A percentile compares a stretch with the other conserved stretches of the same genome.
These are phyloP conservation scores for Cheilosia impressa DNA, from an alignment of 2,888 invertebrate species.

Conservation along the genomic window DNA sequence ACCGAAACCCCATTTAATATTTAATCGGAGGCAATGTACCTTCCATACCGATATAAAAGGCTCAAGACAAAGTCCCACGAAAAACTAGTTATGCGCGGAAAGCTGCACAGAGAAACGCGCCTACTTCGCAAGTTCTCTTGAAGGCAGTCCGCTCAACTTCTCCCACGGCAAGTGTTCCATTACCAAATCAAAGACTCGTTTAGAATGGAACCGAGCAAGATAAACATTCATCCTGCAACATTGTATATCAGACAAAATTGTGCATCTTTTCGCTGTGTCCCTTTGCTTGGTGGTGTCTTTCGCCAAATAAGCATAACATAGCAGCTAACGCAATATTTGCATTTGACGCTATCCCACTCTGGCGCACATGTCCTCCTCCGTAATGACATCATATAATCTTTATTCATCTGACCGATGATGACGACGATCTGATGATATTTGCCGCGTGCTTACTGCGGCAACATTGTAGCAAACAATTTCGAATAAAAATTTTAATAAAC, in stretches of 20 bases:
- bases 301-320: slow-evolving; percentile 30
- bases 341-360: slow-evolving; percentile 37
- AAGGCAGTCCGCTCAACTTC: neutral
- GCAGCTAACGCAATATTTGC: slow-evolving; percentile 26
- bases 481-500: slow-evolving; percentile 84
- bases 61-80: too few relatives aligned
- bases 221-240: slow-evolving; percentile 55
- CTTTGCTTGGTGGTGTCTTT: slow-evolving; percentile 10
- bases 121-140: neutral
- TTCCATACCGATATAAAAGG: neutral
- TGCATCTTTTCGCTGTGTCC: slow-evolving; percentile 26
- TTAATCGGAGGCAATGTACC: neutral
- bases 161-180: neutral
- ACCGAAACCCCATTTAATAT: too few relatives aligned
- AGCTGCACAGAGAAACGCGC: neutral
- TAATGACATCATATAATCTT: slow-evolving; percentile 73
- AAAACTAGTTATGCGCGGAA: too few relatives aligned
- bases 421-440: slow-evolving; percentile 63
- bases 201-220: neutral
- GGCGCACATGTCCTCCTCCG: slow-evolving; percentile 11
- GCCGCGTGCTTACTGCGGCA: slow-evolving; percentile 59
- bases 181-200: slow-evolving; percentile 6
- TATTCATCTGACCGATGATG: slow-evolving; percentile 71
- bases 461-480: slow-evolving; percentile 79
- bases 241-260: slow-evolving; percentile 48